Base-by-base conservation (phyloP, 2,113 vertebrate species). In the Neoarius graeffei region DNA sequence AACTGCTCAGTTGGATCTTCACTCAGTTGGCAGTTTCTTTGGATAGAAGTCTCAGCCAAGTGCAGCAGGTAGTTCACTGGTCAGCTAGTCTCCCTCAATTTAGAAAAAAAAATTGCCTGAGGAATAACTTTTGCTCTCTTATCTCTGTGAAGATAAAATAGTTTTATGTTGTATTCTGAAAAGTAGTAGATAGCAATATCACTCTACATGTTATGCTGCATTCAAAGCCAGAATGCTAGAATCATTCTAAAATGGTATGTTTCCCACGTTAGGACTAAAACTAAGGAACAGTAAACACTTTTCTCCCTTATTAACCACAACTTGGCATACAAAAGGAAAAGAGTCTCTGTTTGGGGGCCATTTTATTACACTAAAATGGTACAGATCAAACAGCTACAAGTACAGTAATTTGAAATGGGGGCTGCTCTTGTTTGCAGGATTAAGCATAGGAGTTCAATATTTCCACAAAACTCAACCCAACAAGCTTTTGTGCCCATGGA, bases 331-430 rank as follows among this genome's bases (percentile, higher is more conserved):
- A 85, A 76, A 48, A 77, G 14, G 23, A 85, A 85, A 56, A 17
- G 15, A 35, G 64, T 84, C 59, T 59, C 15, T 7, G 11, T 15
- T n/a, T 85, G 14, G 11, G 50, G 57, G 23, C 23, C 13, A n/a
- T 85, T 85, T 85, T 81, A 85, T 85, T 76, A 48, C 30, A 5
- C 3, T 71, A 69, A 74, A 71, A 83, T 50, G 57, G 66, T 83
- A 57, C 56, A 62, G 30, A 9, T 71, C 20, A 87, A 42, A 48
- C 62, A 71, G 14, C 62, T 82, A 25, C 19, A 73, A n/a, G 64
- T 25, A 42, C 25, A 52, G 5, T 82, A 48, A 79, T 84, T 84
- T 83, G 1, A 83, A 87, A 64, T 23, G 1, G 20, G 13, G 25
- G 57, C 14, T 85, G 71, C 27, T 57, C 73, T 80, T 60, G 15